These are phyloP conservation scores for Epinotia demarniana DNA, from an alignment of 2,888 invertebrate species.

Conservation along the genomic window DNA sequence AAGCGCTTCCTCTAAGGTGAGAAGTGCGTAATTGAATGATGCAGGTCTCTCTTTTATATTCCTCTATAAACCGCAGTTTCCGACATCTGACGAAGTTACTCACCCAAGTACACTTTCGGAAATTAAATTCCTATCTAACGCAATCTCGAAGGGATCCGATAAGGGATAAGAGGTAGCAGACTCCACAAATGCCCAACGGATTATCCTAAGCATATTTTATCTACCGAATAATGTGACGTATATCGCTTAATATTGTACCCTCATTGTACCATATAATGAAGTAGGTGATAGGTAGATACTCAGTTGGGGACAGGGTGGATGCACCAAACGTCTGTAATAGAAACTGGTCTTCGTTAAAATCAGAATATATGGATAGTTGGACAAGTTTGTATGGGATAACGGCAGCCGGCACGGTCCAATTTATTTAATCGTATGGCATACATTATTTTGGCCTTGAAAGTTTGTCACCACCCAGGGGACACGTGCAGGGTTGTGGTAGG, in stretches of 20 bases:
- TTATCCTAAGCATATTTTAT: slow-evolving; percentile 40
- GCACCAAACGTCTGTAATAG: too few relatives aligned
- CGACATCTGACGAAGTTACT: background rate
- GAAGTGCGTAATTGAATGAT: slow-evolving; percentile 28
- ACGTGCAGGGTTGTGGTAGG: too few relatives aligned
- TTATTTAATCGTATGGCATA: too few relatives aligned
- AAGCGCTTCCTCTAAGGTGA: slow-evolving; percentile 19
- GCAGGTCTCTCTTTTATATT: slow-evolving; percentile 13
- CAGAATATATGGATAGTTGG: too few relatives aligned
- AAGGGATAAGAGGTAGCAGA: slow-evolving; percentile 37
- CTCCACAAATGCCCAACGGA: slow-evolving; percentile 29
- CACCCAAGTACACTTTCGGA: slow-evolving; percentile 28
- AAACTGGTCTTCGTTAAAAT: too few relatives aligned
- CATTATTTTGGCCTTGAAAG: too few relatives aligned
- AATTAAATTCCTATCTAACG: slow-evolving; percentile 43
- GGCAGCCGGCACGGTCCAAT: too few relatives aligned
- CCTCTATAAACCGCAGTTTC: slow-evolving; percentile 27
- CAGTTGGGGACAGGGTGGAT: too few relatives aligned
- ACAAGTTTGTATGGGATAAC: too few relatives aligned
- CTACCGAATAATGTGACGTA: slow-evolving; percentile 15
- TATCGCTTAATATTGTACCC: background rate
- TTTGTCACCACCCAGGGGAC: too few relatives aligned
- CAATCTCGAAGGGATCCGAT: slow-evolving; percentile 38
- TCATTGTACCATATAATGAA: background rate
- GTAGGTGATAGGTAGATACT: background rate